Evolutionary conservation across 2,888 invertebrate species (phyloP).

Genomic region (Chymomyza caudatula): DNA sequence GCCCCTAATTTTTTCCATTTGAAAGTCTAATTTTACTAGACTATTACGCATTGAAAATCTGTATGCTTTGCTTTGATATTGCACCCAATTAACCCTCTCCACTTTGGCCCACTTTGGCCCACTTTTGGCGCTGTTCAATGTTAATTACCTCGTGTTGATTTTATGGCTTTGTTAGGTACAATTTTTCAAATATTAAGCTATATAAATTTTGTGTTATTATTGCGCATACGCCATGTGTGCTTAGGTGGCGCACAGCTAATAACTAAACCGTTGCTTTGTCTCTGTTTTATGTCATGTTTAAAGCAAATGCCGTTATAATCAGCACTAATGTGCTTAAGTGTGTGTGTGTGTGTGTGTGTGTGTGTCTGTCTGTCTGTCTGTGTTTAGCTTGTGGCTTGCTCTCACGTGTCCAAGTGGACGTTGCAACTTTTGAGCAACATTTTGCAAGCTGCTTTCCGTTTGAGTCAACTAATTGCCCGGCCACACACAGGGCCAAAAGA

Average conservation of each 20-base stretch:
- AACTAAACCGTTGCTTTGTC: conserved; percentile 1
- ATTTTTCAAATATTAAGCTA: conserved; percentile 17
- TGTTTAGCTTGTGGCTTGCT: conserved; percentile 15
- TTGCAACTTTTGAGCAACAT: conserved; percentile 31
- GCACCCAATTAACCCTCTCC: not conserved
- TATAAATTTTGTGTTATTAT: conserved; percentile 10
- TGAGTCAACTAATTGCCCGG: not conserved
- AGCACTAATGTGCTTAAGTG: conserved; percentile 65
- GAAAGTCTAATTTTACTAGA: no score
- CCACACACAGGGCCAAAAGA: not conserved
- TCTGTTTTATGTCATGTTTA: conserved; percentile 26
- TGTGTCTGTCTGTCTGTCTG: conserved; percentile 4
- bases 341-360: conserved; percentile 14
- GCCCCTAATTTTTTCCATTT: no score
- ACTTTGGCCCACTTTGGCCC: not conserved
- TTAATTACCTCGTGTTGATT: conserved; percentile 34
- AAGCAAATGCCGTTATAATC: conserved; percentile 64
- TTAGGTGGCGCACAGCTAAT: conserved; percentile 2
- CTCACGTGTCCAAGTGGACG: conserved; percentile 48
- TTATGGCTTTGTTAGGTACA: conserved; percentile 34
- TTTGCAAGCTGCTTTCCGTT: conserved; percentile 22
- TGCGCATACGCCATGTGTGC: conserved; percentile 55
- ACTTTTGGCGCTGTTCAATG: conserved; percentile 21
- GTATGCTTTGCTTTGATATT: no score
- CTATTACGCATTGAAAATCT: not conserved